These are phyloP conservation scores for Callopanchax toddi DNA, from an alignment of 2,113 vertebrate species.

Conservation along the genomic window DNA sequence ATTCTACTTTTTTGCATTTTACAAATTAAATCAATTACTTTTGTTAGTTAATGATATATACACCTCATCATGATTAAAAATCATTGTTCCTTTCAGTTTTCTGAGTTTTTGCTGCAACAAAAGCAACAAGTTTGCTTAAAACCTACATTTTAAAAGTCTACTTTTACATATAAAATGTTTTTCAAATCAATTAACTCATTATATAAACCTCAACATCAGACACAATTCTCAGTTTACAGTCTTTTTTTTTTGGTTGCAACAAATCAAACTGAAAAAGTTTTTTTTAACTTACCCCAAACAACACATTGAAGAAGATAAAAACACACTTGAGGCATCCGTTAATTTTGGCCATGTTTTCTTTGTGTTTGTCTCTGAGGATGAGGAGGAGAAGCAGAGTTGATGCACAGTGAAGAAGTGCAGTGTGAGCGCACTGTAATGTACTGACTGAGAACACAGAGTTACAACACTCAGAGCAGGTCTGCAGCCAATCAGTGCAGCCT, in stretches of 20 bases:
- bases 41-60: too few relatives aligned
- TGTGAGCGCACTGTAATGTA: neutral
- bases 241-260: neutral
- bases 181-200: too few relatives aligned
- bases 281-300: constrained; percentile 62
- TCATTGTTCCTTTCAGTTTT: too few relatives aligned
- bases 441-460: neutral
- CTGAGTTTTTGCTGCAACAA: too few relatives aligned
- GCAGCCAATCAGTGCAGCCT: constrained; percentile 1
- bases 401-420: constrained; percentile 1
- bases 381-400: neutral
- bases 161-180: neutral
- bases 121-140: too few relatives aligned
- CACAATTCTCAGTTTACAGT: neutral
- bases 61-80: too few relatives aligned
- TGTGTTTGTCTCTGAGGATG: neutral
- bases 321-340: constrained; percentile 68
- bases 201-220: neutral
- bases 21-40: too few relatives aligned
- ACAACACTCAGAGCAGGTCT: constrained; percentile 6
- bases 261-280: neutral
- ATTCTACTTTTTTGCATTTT: too few relatives aligned
- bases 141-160: too few relatives aligned
- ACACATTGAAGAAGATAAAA: constrained; percentile 68
- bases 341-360: constrained; percentile 65